Base-by-base conservation (phyloP, 2,888 invertebrate species). In the Andrena dorsata region DNA sequence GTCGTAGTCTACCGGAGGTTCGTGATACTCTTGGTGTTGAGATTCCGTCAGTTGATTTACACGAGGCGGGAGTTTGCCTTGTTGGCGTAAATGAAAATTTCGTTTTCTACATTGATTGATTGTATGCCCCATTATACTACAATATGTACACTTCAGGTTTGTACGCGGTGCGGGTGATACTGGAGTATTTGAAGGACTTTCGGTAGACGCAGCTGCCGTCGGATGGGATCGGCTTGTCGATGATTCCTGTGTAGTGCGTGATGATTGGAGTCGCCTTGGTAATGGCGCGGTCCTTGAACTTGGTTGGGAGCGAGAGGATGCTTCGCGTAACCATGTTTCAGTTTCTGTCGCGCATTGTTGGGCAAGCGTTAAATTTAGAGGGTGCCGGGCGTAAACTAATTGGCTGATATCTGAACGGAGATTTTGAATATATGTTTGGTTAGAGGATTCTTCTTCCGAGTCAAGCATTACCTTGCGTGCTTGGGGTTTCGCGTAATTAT, bases 271-370 rank as follows among this genome's bases (percentile, higher is more conserved):
- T 2, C 35, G 35, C 10, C 35, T 35, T 35, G 35, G 35, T 35
- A 35, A 35, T 0, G 35, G 35, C 35, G 35, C 35, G 10, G 10
- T 35, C 35, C 35, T 35, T 35, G 2, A 35, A 35, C 10, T 35
- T 35, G 2, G 10, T 35, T 35, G 35, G 35, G 35, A 35, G 35
- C 35, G 10, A 35, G 2, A 35, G 35, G 35, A 35, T 35, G 35
- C 35, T 35, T 35, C 35, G 10, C 35, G 35, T 35, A 35, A 35
- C 58, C 58, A 69, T 41, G n/a, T 47, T 28, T 69, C 69, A 6
- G 58, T 41, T 28, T 69, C 69, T 69, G 58, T 41, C 35, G 41
- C 70, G 28, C 60, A 20, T 28, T 58, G 41, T 7, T 70, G 70
- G 20, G 60, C 70, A 28, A 60, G 58, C 7, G 70, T 47, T 0